A percentile compares a stretch with the other conserved stretches of the same genome.
Evolutionary conservation across 2,797 vertebrate species (phyloP).

Genomic region (Sebastes paucispinis): DNA sequence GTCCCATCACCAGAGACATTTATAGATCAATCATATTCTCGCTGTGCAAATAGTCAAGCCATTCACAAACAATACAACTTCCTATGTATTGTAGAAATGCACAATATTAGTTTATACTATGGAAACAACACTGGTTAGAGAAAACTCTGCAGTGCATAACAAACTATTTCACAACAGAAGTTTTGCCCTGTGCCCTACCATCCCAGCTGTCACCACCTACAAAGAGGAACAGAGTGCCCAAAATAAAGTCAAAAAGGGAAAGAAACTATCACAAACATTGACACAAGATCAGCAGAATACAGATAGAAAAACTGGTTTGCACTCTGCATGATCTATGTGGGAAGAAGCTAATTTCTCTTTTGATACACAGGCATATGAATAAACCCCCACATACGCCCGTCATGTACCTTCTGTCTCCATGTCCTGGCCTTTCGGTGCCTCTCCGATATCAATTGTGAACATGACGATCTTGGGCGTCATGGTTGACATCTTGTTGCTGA

Average conservation of each 20-base stretch:
- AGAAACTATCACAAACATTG: background rate
- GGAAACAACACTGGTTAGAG: conserved; percentile 66
- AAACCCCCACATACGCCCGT: background rate
- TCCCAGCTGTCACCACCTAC: conserved; percentile 85
- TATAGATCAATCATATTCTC: background rate
- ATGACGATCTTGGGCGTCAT: conserved; percentile 99
- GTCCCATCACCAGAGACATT: conserved; percentile 7
- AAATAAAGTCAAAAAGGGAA: conserved; percentile 25
- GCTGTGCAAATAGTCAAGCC: conserved; percentile 50
- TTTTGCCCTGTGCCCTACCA: conserved; percentile 77
- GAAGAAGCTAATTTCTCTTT: background rate
- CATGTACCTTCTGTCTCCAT: conserved; percentile 97
- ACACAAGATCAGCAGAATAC: conserved; percentile 7
- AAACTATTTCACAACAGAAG: conserved; percentile 37
- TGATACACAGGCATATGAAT: background rate
- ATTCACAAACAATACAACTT: conserved; percentile 35
- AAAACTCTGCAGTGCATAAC: conserved; percentile 54
- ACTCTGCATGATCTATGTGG: background rate
- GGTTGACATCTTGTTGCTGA: conserved; percentile 99
- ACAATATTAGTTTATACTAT: conserved; percentile 58
- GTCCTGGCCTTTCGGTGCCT: conserved; percentile 95
- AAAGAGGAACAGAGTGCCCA: conserved; percentile 49
- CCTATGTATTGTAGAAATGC: background rate
- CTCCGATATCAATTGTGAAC: conserved; percentile 99
- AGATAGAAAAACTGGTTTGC: background rate